Evolutionary conservation across 2,888 invertebrate species (phyloP), one percentile per base, ranked within the genome.

Genomic region (Epistrophe grossulariae): DNA sequence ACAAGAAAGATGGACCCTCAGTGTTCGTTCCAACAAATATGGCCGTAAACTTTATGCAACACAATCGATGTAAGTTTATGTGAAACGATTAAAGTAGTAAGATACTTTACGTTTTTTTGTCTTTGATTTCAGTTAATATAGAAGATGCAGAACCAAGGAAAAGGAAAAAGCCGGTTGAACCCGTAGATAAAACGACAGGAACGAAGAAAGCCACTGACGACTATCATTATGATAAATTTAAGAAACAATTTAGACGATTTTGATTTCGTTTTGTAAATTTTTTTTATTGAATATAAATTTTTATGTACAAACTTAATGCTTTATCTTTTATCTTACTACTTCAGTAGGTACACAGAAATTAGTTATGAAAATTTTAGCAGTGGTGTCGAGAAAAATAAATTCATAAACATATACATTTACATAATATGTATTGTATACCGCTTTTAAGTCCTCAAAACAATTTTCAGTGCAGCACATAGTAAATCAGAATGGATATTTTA

Each of bases 1-100:
- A 97, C 90, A 98, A 98, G 92, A 98, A 98, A 91, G 98, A 98
- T 93, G 96, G 96, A 0, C 98, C 98, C 0, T 98, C 98, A 0
- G 97, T 97, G 89, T 99, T 99, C 94, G 99, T 99, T 0, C 99
- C 99, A 0, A 98, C 98, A 17, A 99, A 99, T 92, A 98, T 99
- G 97, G 99, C 99, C 13, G 99, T 99, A 0, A 99, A 99, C 93
- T 99, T 99, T 94, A 98, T 98, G 48, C 99, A 99, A 90, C 99
- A 99, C 91, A 98, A 98, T 93, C 95, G 98, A 94, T 99, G 97
- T 97, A 94, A 94, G 95, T 93, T 1, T 8, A 4, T 6, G 5
- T 11, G 11, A 15, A 76, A 11, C 0, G 8, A 8, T 17, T 66
- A 1, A 66, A 19, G 60, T 66, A 4, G 40, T 19, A 19, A 35